Evolutionary conservation across 2,113 vertebrate genomes (phyloP).

Genomic region (Glareola pratincola): DNA sequence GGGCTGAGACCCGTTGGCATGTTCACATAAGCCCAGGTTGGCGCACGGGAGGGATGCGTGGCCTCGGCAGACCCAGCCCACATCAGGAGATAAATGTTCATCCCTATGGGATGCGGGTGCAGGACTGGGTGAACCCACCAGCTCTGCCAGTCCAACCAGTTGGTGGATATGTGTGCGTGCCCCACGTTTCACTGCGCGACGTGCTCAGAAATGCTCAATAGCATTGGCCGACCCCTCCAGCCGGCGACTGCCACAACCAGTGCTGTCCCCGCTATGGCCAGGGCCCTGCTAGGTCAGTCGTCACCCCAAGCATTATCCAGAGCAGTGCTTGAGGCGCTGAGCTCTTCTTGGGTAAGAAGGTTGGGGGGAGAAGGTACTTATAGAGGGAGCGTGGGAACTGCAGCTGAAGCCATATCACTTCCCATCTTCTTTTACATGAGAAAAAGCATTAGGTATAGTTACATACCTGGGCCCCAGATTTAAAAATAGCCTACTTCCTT

Average conservation of each 20-base stretch:
- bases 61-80: neutral
- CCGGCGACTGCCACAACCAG: neutral
- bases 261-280: rapidly evolving
- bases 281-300: neutral
- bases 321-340: rapidly evolving
- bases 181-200: rapidly evolving
- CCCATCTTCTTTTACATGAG: neutral
- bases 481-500: conserved; percentile 59
- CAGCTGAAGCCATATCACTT: neutral
- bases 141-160: neutral
- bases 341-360: neutral
- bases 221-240: rapidly evolving
- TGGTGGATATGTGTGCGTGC: neutral
- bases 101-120: no score
- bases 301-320: neutral
- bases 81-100: neutral
- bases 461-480: conserved; percentile 21
- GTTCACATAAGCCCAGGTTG: neutral
- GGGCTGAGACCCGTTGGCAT: neutral
- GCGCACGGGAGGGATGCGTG: rapidly evolving
- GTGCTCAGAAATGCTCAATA: neutral
- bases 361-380: neutral
- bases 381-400: neutral
- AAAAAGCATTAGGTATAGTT: neutral
- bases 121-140: neutral